Evolutionary conservation across 1,140 invertebrate genomes (phyloP).

Genomic region (Glossosoma conforme): DNA sequence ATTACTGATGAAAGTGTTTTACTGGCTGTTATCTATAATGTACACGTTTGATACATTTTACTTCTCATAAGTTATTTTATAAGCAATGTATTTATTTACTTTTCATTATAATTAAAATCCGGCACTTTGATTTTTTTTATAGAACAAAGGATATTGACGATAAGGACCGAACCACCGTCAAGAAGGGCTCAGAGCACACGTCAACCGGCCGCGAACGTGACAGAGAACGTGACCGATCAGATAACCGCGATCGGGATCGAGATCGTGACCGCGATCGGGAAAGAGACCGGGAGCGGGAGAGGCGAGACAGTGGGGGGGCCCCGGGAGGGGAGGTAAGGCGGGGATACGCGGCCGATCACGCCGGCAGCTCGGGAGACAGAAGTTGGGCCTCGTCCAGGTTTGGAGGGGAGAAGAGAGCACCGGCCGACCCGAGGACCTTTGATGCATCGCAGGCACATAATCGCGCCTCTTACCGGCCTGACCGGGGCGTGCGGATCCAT

Average conservation of each 20-base stretch:
- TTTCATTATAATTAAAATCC: too few species aligned
- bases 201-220: slow-evolving; percentile 27
- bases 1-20: not conserved
- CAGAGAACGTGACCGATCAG: slow-evolving; percentile 41
- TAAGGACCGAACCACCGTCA: slow-evolving; percentile 44
- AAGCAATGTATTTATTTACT: too few species aligned
- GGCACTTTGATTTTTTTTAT: slow-evolving; percentile 31
- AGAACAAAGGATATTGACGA: slow-evolving; percentile 46
- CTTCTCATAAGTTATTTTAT: too few species aligned
- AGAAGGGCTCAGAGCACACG: slow-evolving; percentile 39
- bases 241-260: slow-evolving; percentile 34
- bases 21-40: not conserved
- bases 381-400: not conserved
- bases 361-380: slow-evolving; percentile 40
- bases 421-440: slow-evolving; percentile 17
- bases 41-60: too few species aligned
- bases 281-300: slow-evolving; percentile 42
- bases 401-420: slow-evolving; percentile 17
- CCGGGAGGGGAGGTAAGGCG: slow-evolving; percentile 33
- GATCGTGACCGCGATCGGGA: slow-evolving; percentile 43
- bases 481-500: slow-evolving; percentile 40
- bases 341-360: slow-evolving; percentile 30
- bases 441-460: slow-evolving; percentile 12
- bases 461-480: slow-evolving; percentile 32
- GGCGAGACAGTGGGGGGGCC: slow-evolving; percentile 35